phyloP scores from a whole-genome alignment of 2,113 vertebrate genomes.

The Odobenus rosmarus region DNA sequence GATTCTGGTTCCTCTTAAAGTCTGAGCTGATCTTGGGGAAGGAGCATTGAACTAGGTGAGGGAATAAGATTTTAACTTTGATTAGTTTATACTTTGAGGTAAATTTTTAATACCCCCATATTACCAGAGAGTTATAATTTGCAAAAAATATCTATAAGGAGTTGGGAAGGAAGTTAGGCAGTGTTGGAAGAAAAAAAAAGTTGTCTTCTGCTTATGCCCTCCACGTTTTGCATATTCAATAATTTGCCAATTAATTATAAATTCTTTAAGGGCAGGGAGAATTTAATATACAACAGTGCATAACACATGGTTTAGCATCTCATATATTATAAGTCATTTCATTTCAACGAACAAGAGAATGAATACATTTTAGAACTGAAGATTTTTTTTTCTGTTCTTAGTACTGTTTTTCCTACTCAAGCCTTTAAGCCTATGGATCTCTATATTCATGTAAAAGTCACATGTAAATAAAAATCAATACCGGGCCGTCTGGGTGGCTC shows the following conservation, averaged over 20 bases:
- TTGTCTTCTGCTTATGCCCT: neutral
- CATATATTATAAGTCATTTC: neutral
- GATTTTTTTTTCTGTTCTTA: neutral
- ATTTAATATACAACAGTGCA: too few species aligned
- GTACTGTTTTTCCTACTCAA: neutral
- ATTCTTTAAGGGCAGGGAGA: neutral
- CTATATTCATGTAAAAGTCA: neutral
- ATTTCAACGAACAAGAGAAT: neutral
- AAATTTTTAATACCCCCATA: neutral
- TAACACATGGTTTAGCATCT: neutral
- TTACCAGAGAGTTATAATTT: neutral
- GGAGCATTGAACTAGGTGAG: neutral
- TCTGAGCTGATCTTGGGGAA: neutral
- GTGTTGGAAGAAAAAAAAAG: neutral
- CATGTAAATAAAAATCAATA: neutral
- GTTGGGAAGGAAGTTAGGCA: neutral
- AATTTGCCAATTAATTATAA: neutral
- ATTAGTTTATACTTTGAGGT: neutral
- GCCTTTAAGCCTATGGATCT: neutral
- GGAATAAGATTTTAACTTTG: neutral
- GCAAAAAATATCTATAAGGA: neutral
- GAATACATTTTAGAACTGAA: neutral
- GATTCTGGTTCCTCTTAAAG: neutral
- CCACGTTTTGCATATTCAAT: neutral
- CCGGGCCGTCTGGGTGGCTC: neutral